These are phyloP conservation scores for Polypterus senegalus DNA, from an alignment of 2,113 vertebrate genomes.

Conservation along the genomic window DNA sequence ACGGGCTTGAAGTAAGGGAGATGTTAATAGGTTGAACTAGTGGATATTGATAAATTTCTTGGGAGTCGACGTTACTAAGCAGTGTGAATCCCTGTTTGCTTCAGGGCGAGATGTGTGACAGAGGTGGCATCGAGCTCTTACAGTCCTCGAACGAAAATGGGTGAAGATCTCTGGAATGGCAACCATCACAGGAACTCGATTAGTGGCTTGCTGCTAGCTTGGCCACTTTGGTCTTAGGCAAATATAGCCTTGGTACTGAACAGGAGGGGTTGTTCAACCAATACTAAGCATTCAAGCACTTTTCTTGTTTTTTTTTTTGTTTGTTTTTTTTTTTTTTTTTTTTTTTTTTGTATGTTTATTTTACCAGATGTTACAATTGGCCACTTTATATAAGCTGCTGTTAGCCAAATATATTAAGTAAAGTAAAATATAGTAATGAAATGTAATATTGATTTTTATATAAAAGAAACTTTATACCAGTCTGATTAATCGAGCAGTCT, in stretches of 20 bases:
- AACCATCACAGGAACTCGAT: constrained; percentile 91
- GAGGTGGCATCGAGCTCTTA: constrained; percentile 99
- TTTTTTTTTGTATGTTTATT: constrained; percentile 21
- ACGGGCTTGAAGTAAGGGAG: constrained; percentile 64
- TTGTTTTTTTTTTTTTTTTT: constrained; percentile 17
- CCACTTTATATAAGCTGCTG: not conserved
- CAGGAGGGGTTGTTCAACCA: constrained; percentile 42
- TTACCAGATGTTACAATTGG: constrained; percentile 17
- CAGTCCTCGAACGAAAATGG: constrained; percentile 96
- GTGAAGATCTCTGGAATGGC: constrained; percentile 98
- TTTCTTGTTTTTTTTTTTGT: constrained; percentile 43
- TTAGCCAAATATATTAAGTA: constrained; percentile 5
- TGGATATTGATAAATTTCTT: constrained; percentile 68
- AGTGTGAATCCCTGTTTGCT: constrained; percentile 99
- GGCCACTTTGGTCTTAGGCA: constrained; percentile 89
- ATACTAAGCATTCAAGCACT: constrained; percentile 37
- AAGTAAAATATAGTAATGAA: not conserved
- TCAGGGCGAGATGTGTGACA: constrained; percentile 99
- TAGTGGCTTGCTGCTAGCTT: constrained; percentile 82
- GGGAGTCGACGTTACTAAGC: constrained; percentile 99
- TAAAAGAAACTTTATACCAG: no score
- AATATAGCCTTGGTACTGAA: constrained; percentile 83
- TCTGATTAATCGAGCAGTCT: no score
- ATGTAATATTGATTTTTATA: constrained; percentile 10
- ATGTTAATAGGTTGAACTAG: constrained; percentile 76